A percentile compares a stretch with the other conserved stretches of the same genome.
Evolutionary conservation across 2,888 invertebrate genomes (phyloP).

Genomic region (Lacanobia oleracea): DNA sequence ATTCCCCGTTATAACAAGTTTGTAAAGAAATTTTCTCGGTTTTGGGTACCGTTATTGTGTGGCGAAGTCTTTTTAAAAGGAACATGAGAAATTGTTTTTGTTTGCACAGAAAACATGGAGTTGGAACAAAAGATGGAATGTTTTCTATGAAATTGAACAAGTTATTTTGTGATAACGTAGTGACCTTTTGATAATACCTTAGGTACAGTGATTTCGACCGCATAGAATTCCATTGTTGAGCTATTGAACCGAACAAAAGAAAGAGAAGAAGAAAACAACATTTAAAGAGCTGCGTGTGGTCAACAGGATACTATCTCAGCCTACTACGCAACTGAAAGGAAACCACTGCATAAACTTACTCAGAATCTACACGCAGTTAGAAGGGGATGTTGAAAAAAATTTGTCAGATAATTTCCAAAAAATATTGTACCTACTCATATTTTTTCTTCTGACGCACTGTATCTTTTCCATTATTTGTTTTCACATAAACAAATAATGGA

Average conservation of each 20-base stretch:
- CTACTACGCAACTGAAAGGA: too few relatives aligned
- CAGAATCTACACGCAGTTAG: too few relatives aligned
- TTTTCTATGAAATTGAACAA: conserved; percentile 38
- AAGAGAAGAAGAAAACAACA: too few relatives aligned
- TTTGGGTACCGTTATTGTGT: conserved; percentile 64
- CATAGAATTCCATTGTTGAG: conserved; percentile 1
- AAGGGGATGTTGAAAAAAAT: too few relatives aligned
- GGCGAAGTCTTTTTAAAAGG: conserved; percentile 65
- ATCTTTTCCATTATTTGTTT: too few relatives aligned
- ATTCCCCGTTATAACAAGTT: conserved; percentile 83
- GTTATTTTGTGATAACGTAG: conserved; percentile 26
- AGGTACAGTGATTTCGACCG: not conserved
- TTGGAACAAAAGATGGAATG: conserved; percentile 31
- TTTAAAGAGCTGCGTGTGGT: too few relatives aligned
- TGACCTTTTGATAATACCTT: conserved; percentile 26
- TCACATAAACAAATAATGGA: too few relatives aligned
- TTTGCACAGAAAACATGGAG: conserved; percentile 51
- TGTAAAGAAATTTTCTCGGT: conserved; percentile 76
- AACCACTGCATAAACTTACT: too few relatives aligned
- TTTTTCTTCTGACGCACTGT: too few relatives aligned
- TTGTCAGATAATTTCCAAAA: too few relatives aligned
- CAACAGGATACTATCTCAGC: too few relatives aligned
- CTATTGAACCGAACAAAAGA: not conserved
- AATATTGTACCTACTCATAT: too few relatives aligned
- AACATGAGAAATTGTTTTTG: conserved; percentile 55